Conservation (phyloP, 2,888 invertebrate genomes). For the Trichopoda pennipes region DNA sequence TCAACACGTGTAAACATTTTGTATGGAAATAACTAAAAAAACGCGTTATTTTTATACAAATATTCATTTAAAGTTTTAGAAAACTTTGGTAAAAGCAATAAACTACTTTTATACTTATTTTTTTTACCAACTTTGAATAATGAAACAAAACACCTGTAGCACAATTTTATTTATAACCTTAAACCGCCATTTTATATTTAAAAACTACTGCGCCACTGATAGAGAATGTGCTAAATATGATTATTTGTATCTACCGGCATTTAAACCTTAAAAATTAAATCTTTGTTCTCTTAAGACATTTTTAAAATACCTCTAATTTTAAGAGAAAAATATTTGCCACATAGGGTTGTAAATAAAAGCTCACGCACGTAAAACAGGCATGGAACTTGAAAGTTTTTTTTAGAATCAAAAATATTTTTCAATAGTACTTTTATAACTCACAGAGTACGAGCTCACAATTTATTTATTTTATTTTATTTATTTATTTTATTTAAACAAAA, state of each 20-base stretch:
- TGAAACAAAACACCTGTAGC: neutral
- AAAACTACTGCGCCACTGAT: conserved; percentile 21
- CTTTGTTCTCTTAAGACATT: conserved; percentile 5
- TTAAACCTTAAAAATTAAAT: conserved; percentile 20
- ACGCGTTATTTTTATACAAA: too few relatives aligned
- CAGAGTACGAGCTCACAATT: too few relatives aligned
- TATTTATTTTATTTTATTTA: too few relatives aligned
- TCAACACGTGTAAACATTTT: too few relatives aligned
- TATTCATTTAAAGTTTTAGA: too few relatives aligned
- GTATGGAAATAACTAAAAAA: too few relatives aligned
- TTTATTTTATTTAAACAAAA: too few relatives aligned
- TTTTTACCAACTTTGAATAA: too few relatives aligned
- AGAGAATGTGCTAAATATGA: neutral
- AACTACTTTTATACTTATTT: neutral
- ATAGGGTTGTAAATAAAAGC: conserved; percentile 32
- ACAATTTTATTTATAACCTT: neutral
- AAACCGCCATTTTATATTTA: neutral
- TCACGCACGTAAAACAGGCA: neutral
- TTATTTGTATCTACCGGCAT: conserved; percentile 37
- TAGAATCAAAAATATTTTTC: too few relatives aligned
- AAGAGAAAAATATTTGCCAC: conserved; percentile 10
- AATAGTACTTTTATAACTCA: too few relatives aligned
- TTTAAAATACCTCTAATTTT: neutral
- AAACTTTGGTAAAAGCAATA: too few relatives aligned
- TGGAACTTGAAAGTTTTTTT: too few relatives aligned